These are phyloP conservation scores for Gasterosteus aculeatus DNA, from an alignment of 2,113 vertebrate genomes.

Conservation along the genomic window DNA sequence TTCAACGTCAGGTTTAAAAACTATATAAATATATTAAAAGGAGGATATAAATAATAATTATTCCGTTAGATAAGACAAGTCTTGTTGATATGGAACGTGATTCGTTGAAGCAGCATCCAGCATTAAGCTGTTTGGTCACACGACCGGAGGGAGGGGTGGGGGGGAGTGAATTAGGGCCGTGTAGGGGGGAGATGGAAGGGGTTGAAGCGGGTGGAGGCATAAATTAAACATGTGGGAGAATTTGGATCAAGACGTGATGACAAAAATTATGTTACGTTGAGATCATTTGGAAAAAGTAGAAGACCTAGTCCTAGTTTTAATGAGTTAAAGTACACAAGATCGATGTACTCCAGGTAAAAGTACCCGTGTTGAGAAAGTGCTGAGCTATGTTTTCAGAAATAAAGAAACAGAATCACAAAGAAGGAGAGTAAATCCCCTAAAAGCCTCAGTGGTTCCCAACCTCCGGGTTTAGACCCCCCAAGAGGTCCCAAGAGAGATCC, in stretches of 20 bases:
- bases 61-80: no score
- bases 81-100: constrained; percentile 3
- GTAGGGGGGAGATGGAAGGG: background rate
- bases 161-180: constrained; percentile 35
- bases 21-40: no score
- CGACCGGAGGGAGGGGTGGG: constrained; percentile 40
- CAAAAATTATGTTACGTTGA: background rate
- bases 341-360: background rate
- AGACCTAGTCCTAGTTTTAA: background rate
- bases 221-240: constrained; percentile 39
- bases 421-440: constrained; percentile 12
- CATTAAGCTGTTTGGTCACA: constrained; percentile 58
- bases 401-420: background rate
- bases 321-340: background rate
- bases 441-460: background rate
- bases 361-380: background rate
- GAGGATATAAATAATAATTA: no score
- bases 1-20: no score
- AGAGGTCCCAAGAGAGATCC: background rate
- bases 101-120: constrained; percentile 21
- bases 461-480: constrained; percentile 14
- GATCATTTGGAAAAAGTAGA: background rate
- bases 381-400: constrained; percentile 4
- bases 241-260: background rate
- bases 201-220: background rate